These are phyloP conservation scores for Salvator merianae DNA, from an alignment of 2,113 vertebrate species.

Conservation along the genomic window DNA sequence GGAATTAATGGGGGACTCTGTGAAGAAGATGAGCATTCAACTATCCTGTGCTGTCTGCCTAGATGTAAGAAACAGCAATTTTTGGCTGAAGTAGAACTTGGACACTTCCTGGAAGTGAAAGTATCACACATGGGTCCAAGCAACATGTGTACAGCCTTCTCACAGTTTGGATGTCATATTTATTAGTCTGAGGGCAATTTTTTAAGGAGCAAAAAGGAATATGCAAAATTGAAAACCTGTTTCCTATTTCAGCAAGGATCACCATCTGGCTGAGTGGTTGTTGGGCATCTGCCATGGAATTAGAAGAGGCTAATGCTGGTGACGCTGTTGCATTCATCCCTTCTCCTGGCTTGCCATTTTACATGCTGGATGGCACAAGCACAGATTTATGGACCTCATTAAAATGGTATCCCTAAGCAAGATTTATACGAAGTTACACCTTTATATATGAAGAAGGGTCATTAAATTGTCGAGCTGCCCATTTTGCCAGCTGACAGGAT, in stretches of 20 bases:
- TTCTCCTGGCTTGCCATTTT: constrained; percentile 13
- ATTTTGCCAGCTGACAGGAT: constrained; percentile 20
- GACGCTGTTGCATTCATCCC: not conserved
- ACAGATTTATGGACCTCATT: constrained; percentile 20
- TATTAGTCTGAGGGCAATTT: not conserved
- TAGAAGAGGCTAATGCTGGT: not conserved
- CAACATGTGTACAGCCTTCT: not conserved
- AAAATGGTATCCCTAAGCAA: constrained; percentile 17
- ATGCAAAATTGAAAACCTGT: not conserved
- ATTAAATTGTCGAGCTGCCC: not conserved
- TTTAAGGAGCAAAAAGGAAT: constrained; percentile 11
- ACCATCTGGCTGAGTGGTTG: constrained; percentile 14
- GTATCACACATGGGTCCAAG: not conserved
- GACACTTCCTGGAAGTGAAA: not conserved
- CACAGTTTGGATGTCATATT: not conserved
- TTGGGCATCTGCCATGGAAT: not conserved
- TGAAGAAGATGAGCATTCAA: not conserved
- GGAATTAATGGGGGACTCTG: too few relatives aligned
- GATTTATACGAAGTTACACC: constrained; percentile 12
- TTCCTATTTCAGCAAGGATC: not conserved
- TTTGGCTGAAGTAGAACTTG: not conserved
- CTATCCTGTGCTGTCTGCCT: not conserved
- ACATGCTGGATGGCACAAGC: not conserved
- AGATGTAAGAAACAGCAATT: not conserved
- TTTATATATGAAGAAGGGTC: constrained; percentile 4